Percentiles rank a stretch among this genome's conserved stretches.
These are phyloP conservation scores for Drosophila bipectinata DNA, from an alignment of 1,140 invertebrate species.

Conservation along the genomic window DNA sequence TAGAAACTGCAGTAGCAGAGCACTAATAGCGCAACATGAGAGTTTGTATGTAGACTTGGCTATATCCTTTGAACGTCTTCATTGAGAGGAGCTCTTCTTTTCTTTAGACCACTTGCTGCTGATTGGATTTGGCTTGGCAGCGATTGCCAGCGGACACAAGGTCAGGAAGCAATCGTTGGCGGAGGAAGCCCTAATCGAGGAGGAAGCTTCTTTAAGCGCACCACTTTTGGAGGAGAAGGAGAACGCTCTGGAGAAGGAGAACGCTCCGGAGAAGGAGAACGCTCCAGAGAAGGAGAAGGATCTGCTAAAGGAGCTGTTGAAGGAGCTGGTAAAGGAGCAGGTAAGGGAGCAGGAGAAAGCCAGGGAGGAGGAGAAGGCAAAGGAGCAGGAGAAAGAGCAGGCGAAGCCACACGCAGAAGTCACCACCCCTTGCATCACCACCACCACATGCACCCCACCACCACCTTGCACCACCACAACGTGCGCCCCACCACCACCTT, in stretches of 20 bases:
- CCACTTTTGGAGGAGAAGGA: neutral
- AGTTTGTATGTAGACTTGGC: slow-evolving; percentile 45
- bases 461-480: neutral
- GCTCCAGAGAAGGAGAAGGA: neutral
- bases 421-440: slow-evolving; percentile 4
- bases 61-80: neutral
- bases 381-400: neutral
- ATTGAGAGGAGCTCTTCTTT: neutral
- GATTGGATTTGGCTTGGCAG: slow-evolving; percentile 37
- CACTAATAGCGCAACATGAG: slow-evolving; percentile 37
- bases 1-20: slow-evolving; percentile 30
- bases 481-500: neutral
- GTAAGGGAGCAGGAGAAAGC: neutral
- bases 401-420: neutral
- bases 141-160: slow-evolving; percentile 29
- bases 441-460: neutral
- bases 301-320: too few species aligned
- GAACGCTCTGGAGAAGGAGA: neutral
- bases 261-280: neutral
- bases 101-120: slow-evolving; percentile 42
- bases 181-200: neutral
- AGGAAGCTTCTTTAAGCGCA: too few species aligned
- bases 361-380: neutral
- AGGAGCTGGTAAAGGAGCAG: neutral
- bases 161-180: slow-evolving; percentile 3